Evolutionary conservation across 1,140 invertebrate species (phyloP), one percentile per base, ranked within the genome.

Genomic region (Drosophila ohnishii): DNA sequence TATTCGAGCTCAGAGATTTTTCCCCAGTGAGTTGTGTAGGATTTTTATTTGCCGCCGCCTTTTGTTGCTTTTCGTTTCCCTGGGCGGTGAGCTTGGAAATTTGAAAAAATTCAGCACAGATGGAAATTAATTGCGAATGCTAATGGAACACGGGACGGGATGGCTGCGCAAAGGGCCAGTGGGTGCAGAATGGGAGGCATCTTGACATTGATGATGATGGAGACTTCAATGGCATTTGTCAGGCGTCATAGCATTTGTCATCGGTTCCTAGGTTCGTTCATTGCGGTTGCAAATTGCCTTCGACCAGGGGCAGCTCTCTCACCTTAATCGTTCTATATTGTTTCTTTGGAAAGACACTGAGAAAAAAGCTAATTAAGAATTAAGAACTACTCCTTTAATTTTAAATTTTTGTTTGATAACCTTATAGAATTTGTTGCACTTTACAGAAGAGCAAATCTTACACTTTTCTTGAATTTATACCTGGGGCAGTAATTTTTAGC

Each of bases 61-160:
- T 74, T 66, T 50, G 56, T 45, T n/a, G 47, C 51, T 37, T 74
- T 51, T 45, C 32, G 39, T 44, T 65, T 69, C 65, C 47, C 65
- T 37, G 47, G 65, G 47, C 47, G 42, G 25, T 30, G 28, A 64
- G 71, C 66, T 78, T 60, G 34, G 57, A 67, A 81, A 78, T 74
- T 78, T 78, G 64, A 63, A 64, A 76, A 80, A 85, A 78, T 78
- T 71, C 73, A 72, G 48, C 51, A 75, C 50, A 75, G 60, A 82
- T 85, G 79, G 57, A 82, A 82, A 85, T 85, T 86, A 82, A 85
- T 85, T 82, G 83, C 63, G 39, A 79, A 76, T 83, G 65, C 78
- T 86, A 85, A 85, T 86, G 81, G 77, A 77, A 56, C 69, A 51
- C 62, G 22, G 44, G 57, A 59, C 35, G 48, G 60, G 62, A 77